These are phyloP conservation scores for Indicator maculatus DNA, from an alignment of 2,113 vertebrate species.

Conservation along the genomic window DNA sequence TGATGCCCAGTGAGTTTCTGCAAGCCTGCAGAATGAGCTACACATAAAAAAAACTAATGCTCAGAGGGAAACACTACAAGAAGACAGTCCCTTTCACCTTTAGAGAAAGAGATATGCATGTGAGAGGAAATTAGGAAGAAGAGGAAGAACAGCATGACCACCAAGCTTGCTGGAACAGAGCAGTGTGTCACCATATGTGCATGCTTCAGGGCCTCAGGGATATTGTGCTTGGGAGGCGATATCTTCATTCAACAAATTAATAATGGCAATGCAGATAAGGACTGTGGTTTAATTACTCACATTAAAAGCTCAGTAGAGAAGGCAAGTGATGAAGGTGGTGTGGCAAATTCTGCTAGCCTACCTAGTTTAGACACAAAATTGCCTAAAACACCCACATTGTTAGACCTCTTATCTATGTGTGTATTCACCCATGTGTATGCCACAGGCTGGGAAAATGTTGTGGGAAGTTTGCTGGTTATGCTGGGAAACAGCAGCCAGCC, in stretches of 20 bases:
- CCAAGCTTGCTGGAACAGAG: slow-evolving; percentile 9
- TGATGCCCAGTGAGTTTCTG: background rate
- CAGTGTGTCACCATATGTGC: background rate
- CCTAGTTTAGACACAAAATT: background rate
- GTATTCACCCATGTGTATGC: background rate
- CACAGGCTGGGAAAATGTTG: background rate
- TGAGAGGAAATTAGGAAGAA: background rate
- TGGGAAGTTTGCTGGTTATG: background rate
- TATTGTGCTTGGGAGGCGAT: background rate
- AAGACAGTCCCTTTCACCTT: background rate
- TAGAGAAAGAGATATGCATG: background rate
- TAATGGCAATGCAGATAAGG: background rate
- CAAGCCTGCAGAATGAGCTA: background rate
- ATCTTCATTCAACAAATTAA: background rate
- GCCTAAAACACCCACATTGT: background rate
- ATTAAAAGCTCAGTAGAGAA: background rate
- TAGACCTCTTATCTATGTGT: background rate
- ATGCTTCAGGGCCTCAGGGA: background rate
- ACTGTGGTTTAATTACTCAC: background rate
- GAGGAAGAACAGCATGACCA: background rate
- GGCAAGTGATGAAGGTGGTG: background rate
- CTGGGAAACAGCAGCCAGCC: background rate
- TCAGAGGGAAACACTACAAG: background rate
- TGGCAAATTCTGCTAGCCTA: background rate
- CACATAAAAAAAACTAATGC: background rate